Evolutionary conservation across 2,797 vertebrate species (phyloP), one percentile per base, ranked within the genome.

Genomic region (Fistularia commersonii): DNA sequence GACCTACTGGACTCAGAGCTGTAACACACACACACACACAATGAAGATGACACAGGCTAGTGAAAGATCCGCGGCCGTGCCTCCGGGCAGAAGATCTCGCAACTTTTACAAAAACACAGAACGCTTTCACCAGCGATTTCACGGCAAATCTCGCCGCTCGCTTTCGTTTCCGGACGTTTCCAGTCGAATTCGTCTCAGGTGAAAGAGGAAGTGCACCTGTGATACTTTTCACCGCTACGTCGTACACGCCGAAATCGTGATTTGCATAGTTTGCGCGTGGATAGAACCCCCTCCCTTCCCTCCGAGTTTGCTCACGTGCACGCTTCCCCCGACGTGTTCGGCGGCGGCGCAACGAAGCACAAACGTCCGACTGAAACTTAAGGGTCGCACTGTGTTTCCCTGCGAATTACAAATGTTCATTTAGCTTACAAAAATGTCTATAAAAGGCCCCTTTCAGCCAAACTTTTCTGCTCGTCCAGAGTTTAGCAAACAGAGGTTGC

Each of bases 401-500:
- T 70, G 69, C 66, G 59, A 82, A 64, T 42, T 40, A 70, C 66
- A 84, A 87, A 85, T 79, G 78, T 78, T 79, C 79, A 61, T 64
- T 83, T 48, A 69, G 74, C 50, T 58, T 65, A 64, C 56, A 68
- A 80, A 85, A 79, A 75, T 58, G 36, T 62, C 64, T 36, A 54
- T 77, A 79, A 86, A 88, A 73, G 82, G 66, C 41, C 61, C 54
- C 82, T 85, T 85, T 85, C 73, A 85, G 63, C 6, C 63, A 52
- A 81, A 81, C 49, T 69, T 70, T 77, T 74, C 65, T 70, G 54
- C 65, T 77, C 65, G 57, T 82, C 54, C 57, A 71, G 69, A 83
- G 71, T 84, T 77, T n/a, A 51, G 66, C 69, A 80, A 81, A 85
- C 77, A 84, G 77, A 78, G 71, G 73, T 74, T 79, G 62, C 54